Conservation (phyloP, 2,888 invertebrate species). For the Tachina grossa region DNA sequence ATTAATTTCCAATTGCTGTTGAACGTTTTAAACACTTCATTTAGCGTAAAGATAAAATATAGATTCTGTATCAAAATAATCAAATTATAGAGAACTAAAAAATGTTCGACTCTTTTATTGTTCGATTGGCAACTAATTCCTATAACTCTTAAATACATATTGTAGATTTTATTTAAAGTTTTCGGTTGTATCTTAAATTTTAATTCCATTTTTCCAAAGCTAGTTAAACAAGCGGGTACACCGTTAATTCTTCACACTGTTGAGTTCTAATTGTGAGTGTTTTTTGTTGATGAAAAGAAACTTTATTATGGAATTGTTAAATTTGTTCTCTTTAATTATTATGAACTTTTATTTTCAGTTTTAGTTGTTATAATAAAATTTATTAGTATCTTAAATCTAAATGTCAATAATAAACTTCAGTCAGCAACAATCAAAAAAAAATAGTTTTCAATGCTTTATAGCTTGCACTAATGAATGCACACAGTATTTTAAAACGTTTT, state of each 20-base stretch:
- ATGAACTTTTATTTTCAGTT: conserved; percentile 2
- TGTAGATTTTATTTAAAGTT: conserved; percentile 33
- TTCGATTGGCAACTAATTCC: conserved; percentile 72
- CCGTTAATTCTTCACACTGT: neutral
- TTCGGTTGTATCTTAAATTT: neutral
- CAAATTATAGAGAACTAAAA: conserved; percentile 34
- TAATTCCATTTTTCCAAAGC: neutral
- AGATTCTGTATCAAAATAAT: conserved; percentile 42
- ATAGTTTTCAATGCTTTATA: too few species aligned
- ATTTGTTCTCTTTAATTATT: conserved; percentile 25
- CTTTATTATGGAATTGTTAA: conserved; percentile 5
- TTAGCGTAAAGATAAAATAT: neutral
- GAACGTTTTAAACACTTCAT: neutral
- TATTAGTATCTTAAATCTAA: too few species aligned
- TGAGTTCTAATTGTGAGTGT: neutral
- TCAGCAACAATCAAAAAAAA: too few species aligned
- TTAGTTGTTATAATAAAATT: too few species aligned
- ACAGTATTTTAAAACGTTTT: too few species aligned
- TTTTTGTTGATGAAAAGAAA: neutral
- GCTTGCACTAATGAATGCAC: too few species aligned
- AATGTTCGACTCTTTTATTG: conserved; percentile 24
- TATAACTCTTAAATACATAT: conserved; percentile 73
- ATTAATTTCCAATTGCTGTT: neutral
- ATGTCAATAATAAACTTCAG: too few species aligned
- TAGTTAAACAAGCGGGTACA: neutral